Evolutionary conservation across 2,113 vertebrate genomes (phyloP).

Genomic region (Gopherus evgoodei): DNA sequence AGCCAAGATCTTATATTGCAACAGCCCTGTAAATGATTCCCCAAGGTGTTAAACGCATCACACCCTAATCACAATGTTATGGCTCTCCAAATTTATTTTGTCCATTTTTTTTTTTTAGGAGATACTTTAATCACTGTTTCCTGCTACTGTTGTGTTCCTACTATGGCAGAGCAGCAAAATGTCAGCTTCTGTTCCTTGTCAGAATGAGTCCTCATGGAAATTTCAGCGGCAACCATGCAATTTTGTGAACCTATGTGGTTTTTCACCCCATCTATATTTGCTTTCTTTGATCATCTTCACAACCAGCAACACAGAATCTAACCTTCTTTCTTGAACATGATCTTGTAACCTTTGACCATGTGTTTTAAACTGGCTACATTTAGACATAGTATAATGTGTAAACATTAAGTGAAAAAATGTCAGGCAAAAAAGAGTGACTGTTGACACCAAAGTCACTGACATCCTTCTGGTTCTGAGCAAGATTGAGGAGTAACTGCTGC

Average conservation of each 20-base stretch:
- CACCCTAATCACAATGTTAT: not conserved
- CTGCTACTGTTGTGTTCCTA: not conserved
- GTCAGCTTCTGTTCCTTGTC: not conserved
- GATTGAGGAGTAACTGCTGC: too few species aligned
- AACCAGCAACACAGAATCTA: not conserved
- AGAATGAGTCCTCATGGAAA: not conserved
- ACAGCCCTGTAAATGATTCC: not conserved
- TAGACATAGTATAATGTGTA: fast-evolving
- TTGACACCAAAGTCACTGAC: not conserved
- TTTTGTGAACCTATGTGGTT: not conserved
- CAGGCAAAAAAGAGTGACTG: not conserved
- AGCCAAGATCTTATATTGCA: not conserved
- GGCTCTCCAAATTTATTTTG: not conserved
- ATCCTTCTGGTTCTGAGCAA: not conserved
- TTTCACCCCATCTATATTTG: not conserved
- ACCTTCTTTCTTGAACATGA: not conserved
- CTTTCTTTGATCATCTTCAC: not conserved
- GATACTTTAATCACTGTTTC: not conserved
- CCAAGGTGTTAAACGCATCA: not conserved
- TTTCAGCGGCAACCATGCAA: not conserved
- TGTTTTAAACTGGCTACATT: fast-evolving
- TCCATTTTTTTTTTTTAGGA: not conserved
- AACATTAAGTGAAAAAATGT: not conserved
- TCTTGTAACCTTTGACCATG: fast-evolving
- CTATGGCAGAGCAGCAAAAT: not conserved